Evolutionary conservation across 2,113 vertebrate species (phyloP), one percentile per base, ranked within the genome.

Genomic region (Hippocampus barbouri): DNA sequence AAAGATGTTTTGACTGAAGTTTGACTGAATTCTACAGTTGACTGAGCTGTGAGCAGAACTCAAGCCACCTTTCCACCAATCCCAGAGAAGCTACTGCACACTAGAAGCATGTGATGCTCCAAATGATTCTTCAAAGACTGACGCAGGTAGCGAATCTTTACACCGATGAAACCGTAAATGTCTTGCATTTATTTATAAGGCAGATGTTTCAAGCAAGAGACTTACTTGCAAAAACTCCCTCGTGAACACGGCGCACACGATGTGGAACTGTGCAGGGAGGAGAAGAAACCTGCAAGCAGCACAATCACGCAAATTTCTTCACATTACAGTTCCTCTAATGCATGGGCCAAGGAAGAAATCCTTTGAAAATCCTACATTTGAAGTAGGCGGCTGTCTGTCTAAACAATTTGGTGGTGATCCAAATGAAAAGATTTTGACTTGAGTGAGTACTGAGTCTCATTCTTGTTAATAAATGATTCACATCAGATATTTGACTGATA

Each of bases 151-250:
- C 8, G 66, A 75, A 43, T 51, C 40, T 73, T 15, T 23, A 3
- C 71, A 34, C 34, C 64, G 61, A 59, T 53, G 70, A 63, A 38
- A 38, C 34, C 5, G 5, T 63, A 38, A 63, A 43, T 45, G 5
- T 10, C 15, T 47, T 27, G n/a, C 47, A 69, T 34, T 54, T 27
- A 51, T 5, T 54, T 27, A 51, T 5, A 56, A 53, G n/a, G 15
- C 1, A 2, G n/a, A 16, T 70, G 69, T 53, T 20, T 65, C n/a
- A 38, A 6, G 34, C 34, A 38, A 4, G 1, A 38, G 66, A 79
- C 91, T 93, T 89, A 96, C 95, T 94, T 96, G 95, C 95, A 96
- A 64, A 92, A 96, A 1, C 82, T 89, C 80, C 93, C 95, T 0
- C 65, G 80, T 2, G 65, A 69, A 84, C 95, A 96, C 4, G 94